A percentile compares a stretch with the other conserved stretches of the same genome.
phyloP scores from a whole-genome alignment of 2,888 invertebrate species.

The Strigamia crassipes region DNA sequence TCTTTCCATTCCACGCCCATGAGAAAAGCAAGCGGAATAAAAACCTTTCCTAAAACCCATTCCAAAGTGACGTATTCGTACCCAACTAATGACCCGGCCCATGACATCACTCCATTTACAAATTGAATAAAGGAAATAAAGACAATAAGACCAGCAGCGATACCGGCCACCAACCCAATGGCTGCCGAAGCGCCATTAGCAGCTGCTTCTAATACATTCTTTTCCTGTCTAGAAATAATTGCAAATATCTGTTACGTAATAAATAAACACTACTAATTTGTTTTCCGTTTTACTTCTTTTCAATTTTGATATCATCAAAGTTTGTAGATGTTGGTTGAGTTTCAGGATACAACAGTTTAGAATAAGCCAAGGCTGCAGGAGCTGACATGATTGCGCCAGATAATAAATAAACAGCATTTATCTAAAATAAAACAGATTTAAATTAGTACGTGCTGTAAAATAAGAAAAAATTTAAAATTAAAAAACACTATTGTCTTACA shows the following conservation, averaged over 20 bases:
- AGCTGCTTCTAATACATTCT: slow-evolving; percentile 87
- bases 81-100: slow-evolving; percentile 80
- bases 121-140: slow-evolving; percentile 87
- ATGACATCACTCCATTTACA: slow-evolving; percentile 77
- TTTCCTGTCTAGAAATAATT: slow-evolving; percentile 68
- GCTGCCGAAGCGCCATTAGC: slow-evolving; percentile 84
- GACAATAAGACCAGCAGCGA: slow-evolving; percentile 88
- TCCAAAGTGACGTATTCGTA: slow-evolving; percentile 61
- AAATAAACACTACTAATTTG: neutral
- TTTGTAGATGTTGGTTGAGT: slow-evolving; percentile 59
- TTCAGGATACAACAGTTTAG: slow-evolving; percentile 63
- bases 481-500: no score
- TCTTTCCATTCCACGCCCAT: slow-evolving; percentile 73
- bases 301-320: slow-evolving; percentile 63
- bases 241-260: neutral
- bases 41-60: slow-evolving; percentile 81
- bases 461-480: no score
- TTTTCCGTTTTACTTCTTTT: slow-evolving; percentile 67
- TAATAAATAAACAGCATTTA: slow-evolving; percentile 60
- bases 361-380: slow-evolving; percentile 62
- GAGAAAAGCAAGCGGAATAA: slow-evolving; percentile 86
- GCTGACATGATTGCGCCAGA: slow-evolving; percentile 64
- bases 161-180: slow-evolving; percentile 79
- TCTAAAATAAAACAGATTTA: slow-evolving; percentile 51
- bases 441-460: neutral